These are phyloP conservation scores for Enteromius fasciolatus DNA, from an alignment of 2,797 vertebrate species.

Conservation along the genomic window DNA sequence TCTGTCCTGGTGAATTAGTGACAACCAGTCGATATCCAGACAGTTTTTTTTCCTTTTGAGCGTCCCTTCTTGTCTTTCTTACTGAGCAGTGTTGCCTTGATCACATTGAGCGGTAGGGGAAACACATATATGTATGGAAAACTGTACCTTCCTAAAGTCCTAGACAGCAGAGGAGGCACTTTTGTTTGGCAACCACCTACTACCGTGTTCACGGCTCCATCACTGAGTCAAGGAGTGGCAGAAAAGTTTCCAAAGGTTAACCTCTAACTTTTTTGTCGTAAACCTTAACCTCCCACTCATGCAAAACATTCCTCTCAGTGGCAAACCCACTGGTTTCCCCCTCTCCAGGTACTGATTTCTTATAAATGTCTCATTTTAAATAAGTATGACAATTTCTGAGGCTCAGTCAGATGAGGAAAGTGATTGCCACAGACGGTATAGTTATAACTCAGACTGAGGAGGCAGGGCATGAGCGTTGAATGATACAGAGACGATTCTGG, in stretches of 20 bases:
- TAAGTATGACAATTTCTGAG: constrained; percentile 69
- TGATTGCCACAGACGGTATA: constrained; percentile 51
- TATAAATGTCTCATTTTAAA: constrained; percentile 75
- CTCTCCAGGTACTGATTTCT: constrained; percentile 75
- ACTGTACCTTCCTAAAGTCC: constrained; percentile 44
- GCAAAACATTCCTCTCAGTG: constrained; percentile 71
- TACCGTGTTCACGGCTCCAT: constrained; percentile 12
- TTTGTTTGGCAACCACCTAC: constrained; percentile 59
- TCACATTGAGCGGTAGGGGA: constrained; percentile 16
- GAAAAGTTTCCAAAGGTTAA: constrained; percentile 62
- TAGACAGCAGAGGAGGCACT: constrained; percentile 54
- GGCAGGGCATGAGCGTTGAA: constrained; percentile 54
- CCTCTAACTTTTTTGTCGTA: constrained; percentile 56
- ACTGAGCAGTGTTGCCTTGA: not conserved
- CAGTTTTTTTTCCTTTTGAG: constrained; percentile 50
- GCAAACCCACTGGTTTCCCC: constrained; percentile 76
- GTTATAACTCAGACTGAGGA: constrained; percentile 59
- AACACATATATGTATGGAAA: constrained; percentile 22
- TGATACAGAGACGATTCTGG: constrained; percentile 56
- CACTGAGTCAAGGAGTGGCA: constrained; percentile 52
- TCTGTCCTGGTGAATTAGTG: constrained; percentile 75
- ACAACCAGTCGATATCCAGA: constrained; percentile 68
- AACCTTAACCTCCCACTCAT: constrained; percentile 67
- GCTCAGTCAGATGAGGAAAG: constrained; percentile 63
- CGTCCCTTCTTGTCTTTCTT: constrained; percentile 28